These are phyloP conservation scores for Polyploca ridens DNA, from an alignment of 2,888 invertebrate genomes.

Conservation along the genomic window DNA sequence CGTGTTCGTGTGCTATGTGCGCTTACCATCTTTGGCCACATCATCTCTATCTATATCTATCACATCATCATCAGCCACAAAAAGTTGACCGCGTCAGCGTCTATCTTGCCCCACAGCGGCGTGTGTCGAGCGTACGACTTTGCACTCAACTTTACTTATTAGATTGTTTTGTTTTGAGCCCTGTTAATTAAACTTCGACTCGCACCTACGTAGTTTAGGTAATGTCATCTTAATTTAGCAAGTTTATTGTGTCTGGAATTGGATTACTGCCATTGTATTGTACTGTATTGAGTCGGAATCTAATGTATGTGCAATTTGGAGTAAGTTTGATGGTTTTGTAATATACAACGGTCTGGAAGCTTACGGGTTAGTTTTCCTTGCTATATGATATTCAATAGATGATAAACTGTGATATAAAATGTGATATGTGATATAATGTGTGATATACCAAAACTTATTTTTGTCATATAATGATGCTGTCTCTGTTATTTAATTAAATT, in stretches of 20 bases:
- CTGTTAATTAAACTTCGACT: conserved; percentile 63
- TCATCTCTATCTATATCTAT: no score
- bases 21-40: no score
- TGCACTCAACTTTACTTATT: conserved; percentile 72
- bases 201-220: conserved; percentile 47
- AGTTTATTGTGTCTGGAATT: conserved; percentile 28
- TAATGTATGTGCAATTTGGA: neutral
- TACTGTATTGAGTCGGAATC: neutral
- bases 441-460: no score
- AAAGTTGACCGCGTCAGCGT: conserved; percentile 23
- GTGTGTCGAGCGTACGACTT: conserved; percentile 58
- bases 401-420: no score
- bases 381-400: no score
- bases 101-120: conserved; percentile 24
- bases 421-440: no score
- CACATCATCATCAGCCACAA: no score
- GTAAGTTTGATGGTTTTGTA: neutral
- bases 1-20: no score
- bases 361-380: no score
- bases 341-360: no score
- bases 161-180: conserved; percentile 71
- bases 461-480: no score
- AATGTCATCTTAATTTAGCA: conserved; percentile 39
- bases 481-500: no score
- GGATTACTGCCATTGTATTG: conserved; percentile 10